These are phyloP conservation scores for Aldabrachelys gigantea DNA, from an alignment of 2,113 vertebrate genomes.

Conservation along the genomic window DNA sequence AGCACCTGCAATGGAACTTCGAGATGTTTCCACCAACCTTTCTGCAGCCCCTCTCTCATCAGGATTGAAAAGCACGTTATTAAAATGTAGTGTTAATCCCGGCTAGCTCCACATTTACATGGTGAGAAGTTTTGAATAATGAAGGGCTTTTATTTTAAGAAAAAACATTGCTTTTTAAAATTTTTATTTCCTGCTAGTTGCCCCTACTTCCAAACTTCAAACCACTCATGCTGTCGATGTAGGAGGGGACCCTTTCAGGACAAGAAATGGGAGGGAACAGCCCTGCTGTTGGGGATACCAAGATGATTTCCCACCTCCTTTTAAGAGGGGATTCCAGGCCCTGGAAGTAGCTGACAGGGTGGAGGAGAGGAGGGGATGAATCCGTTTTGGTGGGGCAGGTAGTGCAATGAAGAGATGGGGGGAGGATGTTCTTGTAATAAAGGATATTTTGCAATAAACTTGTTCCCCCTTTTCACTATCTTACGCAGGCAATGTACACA, in stretches of 20 bases:
- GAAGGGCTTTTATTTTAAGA: background rate
- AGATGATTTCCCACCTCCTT: background rate
- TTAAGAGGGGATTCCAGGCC: background rate
- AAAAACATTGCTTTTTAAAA: background rate
- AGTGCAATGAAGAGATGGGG: background rate
- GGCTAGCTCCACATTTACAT: background rate
- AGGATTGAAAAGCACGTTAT: background rate
- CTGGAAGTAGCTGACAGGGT: background rate
- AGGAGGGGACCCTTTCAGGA: background rate
- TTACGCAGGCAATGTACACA: background rate
- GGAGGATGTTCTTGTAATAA: background rate
- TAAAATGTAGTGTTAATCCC: background rate
- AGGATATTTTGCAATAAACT: background rate
- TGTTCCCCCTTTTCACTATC: background rate
- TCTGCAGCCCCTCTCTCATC: background rate
- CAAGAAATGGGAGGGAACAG: background rate
- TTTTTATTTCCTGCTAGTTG: background rate
- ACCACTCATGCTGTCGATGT: background rate
- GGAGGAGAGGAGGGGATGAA: background rate
- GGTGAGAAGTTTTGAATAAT: background rate
- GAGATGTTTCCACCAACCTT: background rate
- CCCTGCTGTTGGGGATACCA: background rate
- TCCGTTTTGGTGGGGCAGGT: background rate
- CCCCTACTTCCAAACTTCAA: background rate
- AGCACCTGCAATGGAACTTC: background rate